Evolutionary conservation across 2,797 vertebrate species (phyloP), one percentile per base, ranked within the genome.

Genomic region (Clarias pachynema): DNA sequence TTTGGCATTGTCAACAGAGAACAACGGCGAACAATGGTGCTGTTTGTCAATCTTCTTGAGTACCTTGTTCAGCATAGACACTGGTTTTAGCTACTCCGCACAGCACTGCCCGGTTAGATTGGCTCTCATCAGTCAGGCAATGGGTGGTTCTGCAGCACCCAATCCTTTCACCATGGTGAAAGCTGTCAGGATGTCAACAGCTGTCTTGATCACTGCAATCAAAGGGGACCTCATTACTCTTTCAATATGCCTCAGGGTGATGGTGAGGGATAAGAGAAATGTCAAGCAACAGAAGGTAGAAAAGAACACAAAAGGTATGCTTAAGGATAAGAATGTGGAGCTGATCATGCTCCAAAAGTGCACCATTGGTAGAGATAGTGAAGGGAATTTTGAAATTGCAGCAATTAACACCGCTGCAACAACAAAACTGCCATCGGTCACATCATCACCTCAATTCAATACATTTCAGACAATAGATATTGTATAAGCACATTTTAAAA

Each of bases 121-220:
- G 83, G 79, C 79, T 80, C 85, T 72, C 87, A 89, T 90, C 87
- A 88, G 81, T 73, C 73, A 34, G 66, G 78, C 79, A 75, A 69
- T 85, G 82, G 88, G 86, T 85, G 84, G 81, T 88, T 87, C 63
- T 80, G 18, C 81, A 29, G 18, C 74, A 60, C 89, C 1, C 59
- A 44, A 91, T 90, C 89, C 85, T 94, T 92, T 92, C 91, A 92
- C 93, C 92, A 93, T 92, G 91, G 94, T 91, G 91, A 91, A 92
- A 93, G 93, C 94, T 94, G 92, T 93, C 94, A 93, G 94, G 92
- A 94, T 88, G 87, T 86, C 88, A 91, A 90, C 88, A 93, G 91
- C 92, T 94, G 93, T 94, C 95, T 95, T 96, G 94, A 95, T 96
- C 95, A 95, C 91, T 91, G 89, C 91, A 91, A 95, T 95, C 91